Evolutionary conservation across 2,113 vertebrate species (phyloP).

Genomic region (Telmatochromis sp.): DNA sequence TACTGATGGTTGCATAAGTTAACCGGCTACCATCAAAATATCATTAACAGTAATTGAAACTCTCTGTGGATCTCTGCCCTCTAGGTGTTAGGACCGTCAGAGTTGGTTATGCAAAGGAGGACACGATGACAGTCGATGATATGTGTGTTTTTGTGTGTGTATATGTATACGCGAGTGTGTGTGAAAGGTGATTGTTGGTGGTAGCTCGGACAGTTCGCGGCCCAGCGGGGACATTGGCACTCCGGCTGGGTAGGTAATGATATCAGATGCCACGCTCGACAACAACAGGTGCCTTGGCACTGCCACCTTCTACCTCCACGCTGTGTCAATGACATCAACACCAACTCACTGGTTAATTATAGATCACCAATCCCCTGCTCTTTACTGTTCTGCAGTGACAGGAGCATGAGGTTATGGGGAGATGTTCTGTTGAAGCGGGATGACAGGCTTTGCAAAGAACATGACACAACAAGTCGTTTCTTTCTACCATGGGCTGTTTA

Average conservation of each 20-base stretch:
- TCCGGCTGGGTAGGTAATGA: conserved; percentile 99
- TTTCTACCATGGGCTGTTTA: not conserved
- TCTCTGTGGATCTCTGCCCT: conserved; percentile 53
- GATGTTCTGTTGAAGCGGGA: not conserved
- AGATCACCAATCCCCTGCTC: conserved; percentile 71
- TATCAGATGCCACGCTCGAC: conserved; percentile 98
- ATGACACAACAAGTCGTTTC: not conserved
- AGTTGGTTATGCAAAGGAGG: conserved; percentile 56
- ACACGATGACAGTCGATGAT: conserved; percentile 38
- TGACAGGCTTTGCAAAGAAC: conserved; percentile 10
- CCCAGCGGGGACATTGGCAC: conserved; percentile 89
- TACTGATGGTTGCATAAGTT: conserved; percentile 43
- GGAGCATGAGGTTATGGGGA: not conserved
- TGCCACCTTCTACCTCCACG: conserved; percentile 90
- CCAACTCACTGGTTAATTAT: conserved; percentile 97
- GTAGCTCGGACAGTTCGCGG: conserved; percentile 93
- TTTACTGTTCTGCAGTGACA: conserved; percentile 23
- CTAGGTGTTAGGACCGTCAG: conserved; percentile 46
- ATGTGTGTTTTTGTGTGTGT: not conserved
- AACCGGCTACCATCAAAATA: conserved; percentile 61
- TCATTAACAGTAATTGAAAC: conserved; percentile 63
- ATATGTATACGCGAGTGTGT: not conserved
- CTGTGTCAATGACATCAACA: conserved; percentile 99
- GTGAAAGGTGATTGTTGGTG: conserved; percentile 71
- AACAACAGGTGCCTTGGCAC: conserved; percentile 99